These are phyloP conservation scores for Proterorhinus semilunaris DNA, from an alignment of 2,113 vertebrate species.

Conservation along the genomic window DNA sequence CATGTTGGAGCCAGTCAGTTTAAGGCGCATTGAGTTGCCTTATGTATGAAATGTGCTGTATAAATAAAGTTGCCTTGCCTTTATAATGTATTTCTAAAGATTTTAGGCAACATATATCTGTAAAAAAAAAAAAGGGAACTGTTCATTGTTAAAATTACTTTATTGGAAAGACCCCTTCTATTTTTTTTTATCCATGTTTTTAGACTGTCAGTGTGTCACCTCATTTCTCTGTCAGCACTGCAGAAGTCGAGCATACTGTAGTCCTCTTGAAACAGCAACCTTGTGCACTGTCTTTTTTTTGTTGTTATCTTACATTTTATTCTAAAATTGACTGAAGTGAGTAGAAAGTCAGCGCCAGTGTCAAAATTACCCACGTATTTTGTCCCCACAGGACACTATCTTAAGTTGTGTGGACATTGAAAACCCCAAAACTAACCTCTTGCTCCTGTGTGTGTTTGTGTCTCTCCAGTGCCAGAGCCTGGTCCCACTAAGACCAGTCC, in stretches of 20 bases:
- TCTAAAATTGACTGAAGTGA: neutral
- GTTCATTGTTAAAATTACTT: conserved; percentile 1
- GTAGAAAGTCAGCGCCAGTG: no score
- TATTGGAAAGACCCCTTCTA: conserved; percentile 28
- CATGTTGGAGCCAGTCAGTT: neutral
- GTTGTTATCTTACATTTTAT: neutral
- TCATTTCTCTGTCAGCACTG: conserved; percentile 26
- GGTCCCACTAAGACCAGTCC: conserved; percentile 87
- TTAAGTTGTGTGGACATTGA: conserved; percentile 27
- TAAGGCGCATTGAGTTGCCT: no score
- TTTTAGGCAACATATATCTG: neutral
- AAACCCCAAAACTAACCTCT: conserved; percentile 46
- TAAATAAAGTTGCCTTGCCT: no score
- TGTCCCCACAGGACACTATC: neutral
- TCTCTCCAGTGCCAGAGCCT: conserved; percentile 90
- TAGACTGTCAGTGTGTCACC: conserved; percentile 16
- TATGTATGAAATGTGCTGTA: no score
- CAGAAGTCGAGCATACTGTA: neutral
- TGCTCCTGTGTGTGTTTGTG: conserved; percentile 49
- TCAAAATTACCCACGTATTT: neutral
- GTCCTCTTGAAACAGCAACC: conserved; percentile 7
- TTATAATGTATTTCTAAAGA: neutral
- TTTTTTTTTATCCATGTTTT: conserved; percentile 41
- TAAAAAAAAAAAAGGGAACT: neutral
- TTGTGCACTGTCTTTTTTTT: neutral